Percentiles rank a stretch among this genome's conserved stretches.
Conservation (phyloP, 2,888 invertebrate genomes). For the Drosophila macrospina region DNA sequence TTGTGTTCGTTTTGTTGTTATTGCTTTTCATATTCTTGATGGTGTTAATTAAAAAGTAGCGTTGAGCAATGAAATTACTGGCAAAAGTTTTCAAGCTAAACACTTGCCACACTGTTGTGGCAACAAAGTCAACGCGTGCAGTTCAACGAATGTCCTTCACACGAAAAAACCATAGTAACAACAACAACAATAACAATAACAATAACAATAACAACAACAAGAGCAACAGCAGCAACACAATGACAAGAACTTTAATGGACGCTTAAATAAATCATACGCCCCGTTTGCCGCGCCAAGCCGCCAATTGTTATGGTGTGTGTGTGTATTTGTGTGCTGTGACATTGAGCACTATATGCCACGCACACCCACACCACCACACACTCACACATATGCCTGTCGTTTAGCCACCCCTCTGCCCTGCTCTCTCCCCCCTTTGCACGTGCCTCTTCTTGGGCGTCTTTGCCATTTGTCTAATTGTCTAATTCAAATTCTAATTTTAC, state of each 20-base stretch:
- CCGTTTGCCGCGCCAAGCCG: slow-evolving; percentile 52
- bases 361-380: no score
- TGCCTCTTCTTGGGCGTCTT: slow-evolving; percentile 41
- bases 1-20: neutral
- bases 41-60: slow-evolving; percentile 56
- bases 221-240: slow-evolving; percentile 45
- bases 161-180: slow-evolving; percentile 40
- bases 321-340: slow-evolving; percentile 43
- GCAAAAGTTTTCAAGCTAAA: slow-evolving; percentile 21
- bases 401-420: no score
- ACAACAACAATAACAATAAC: slow-evolving; percentile 25
- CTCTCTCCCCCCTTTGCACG: slow-evolving; percentile 44
- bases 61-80: slow-evolving; percentile 7
- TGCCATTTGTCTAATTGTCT: slow-evolving; percentile 77
- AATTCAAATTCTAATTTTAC: slow-evolving; percentile 67
- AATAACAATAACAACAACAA: slow-evolving; percentile 35
- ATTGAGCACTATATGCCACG: slow-evolving; percentile 63
- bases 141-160: slow-evolving; percentile 70
- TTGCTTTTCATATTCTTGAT: neutral
- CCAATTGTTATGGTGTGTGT: slow-evolving; percentile 22
- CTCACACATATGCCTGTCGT: slow-evolving; percentile 24
- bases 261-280: slow-evolving; percentile 75
- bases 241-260: slow-evolving; percentile 72
- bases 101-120: slow-evolving; percentile 31
- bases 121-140: slow-evolving; percentile 43